Conservation (phyloP, 2,888 invertebrate species). For the Ochropleura leucogaster region DNA sequence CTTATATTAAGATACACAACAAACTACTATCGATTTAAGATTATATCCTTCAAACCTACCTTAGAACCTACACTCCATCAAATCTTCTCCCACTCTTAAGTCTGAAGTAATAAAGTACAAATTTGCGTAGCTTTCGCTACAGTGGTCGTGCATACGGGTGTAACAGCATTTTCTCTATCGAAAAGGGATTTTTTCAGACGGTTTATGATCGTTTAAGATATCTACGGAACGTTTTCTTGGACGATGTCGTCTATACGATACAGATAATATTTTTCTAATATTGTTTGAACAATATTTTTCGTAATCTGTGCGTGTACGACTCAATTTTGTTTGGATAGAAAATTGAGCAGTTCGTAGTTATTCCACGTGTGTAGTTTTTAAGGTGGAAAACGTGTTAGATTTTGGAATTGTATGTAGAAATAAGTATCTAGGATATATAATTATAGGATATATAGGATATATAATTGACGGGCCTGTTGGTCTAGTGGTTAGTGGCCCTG, state of each 20-base stretch:
- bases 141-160: neutral
- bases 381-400: constrained; percentile 1
- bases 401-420: neutral
- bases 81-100: neutral
- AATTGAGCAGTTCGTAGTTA: constrained; percentile 30
- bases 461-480: no score
- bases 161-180: constrained; percentile 58
- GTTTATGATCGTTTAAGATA: constrained; percentile 75
- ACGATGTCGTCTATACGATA: constrained; percentile 58
- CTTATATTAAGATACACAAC: constrained; percentile 57
- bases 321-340: constrained; percentile 27
- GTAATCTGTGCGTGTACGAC: constrained; percentile 40
- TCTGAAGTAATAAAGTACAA: neutral
- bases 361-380: constrained; percentile 8
- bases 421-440: neutral
- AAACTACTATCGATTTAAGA: constrained; percentile 71
- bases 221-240: constrained; percentile 60
- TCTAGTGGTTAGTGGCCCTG: no score
- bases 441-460: no score
- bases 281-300: constrained; percentile 53
- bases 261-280: constrained; percentile 64
- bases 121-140: constrained; percentile 18
- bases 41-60: constrained; percentile 58
- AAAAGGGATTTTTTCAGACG: constrained; percentile 73
- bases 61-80: neutral